Conservation (phyloP, 1,140 invertebrate genomes). For the Calephelis nemesis region DNA sequence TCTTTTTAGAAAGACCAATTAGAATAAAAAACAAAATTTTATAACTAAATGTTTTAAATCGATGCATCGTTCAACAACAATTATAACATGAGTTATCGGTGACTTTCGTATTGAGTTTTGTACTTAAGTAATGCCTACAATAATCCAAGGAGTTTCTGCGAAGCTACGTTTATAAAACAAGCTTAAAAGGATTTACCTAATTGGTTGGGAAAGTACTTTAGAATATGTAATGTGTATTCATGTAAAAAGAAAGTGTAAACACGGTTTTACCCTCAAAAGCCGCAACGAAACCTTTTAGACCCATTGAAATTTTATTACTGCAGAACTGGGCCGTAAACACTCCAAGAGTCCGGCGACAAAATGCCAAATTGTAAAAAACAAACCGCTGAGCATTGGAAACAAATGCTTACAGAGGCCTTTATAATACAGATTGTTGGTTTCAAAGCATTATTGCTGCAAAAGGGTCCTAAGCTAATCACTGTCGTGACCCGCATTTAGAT, state of each 20-base stretch:
- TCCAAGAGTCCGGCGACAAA: not conserved
- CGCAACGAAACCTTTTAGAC: conserved; percentile 11
- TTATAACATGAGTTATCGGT: too few species aligned
- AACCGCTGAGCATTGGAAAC: conserved; percentile 9
- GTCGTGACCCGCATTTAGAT: conserved; percentile 69
- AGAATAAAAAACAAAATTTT: too few species aligned
- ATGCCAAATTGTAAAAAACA: conserved; percentile 14
- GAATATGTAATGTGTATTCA: not conserved
- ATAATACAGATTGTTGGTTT: conserved; percentile 28
- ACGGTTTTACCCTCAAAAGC: not conserved
- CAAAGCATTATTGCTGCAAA: conserved; percentile 15
- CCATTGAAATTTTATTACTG: conserved; percentile 17
- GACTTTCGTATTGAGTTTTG: too few species aligned
- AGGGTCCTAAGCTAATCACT: conserved; percentile 56
- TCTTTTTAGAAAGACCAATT: too few species aligned
- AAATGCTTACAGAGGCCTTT: conserved; percentile 15
- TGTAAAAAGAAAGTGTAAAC: not conserved
- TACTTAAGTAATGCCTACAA: too few species aligned
- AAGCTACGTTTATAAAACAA: too few species aligned
- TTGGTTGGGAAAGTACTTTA: not conserved
- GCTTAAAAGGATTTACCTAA: not conserved
- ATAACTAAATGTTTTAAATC: too few species aligned
- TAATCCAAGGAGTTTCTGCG: too few species aligned
- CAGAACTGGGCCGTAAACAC: conserved; percentile 11
- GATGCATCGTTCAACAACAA: too few species aligned